A percentile compares a stretch with the other conserved stretches of the same genome.
phyloP scores from a whole-genome alignment of 1,140 invertebrate genomes.

The Stenopsyche tienmushanensis region DNA sequence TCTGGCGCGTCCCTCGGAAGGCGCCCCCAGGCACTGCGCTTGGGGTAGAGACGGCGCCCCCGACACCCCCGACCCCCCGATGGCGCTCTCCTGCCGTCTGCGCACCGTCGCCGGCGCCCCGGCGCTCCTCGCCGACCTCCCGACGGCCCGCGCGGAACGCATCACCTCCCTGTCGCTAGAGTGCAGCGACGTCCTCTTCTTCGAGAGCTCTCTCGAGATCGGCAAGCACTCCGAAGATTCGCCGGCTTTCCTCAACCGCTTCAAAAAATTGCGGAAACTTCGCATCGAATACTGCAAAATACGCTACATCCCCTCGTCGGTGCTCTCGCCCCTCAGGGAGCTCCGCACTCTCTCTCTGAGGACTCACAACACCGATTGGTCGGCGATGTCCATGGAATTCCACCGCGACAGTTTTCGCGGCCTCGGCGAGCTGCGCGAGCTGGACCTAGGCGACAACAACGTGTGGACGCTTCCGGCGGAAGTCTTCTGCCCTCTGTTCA shows the following conservation, averaged over 20 bases:
- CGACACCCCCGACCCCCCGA: conserved; percentile 52
- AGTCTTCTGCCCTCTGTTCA: conserved; percentile 73
- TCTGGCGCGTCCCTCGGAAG: conserved; percentile 54
- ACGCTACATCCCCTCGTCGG: conserved; percentile 68
- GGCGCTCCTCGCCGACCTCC: conserved; percentile 67
- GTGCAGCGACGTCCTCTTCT: conserved; percentile 78
- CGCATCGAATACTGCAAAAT: conserved; percentile 80
- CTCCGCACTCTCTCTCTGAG: conserved; percentile 69
- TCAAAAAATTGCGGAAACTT: conserved; percentile 70
- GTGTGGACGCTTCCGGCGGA: conserved; percentile 74
- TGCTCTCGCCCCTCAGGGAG: conserved; percentile 66
- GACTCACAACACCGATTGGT: conserved; percentile 81
- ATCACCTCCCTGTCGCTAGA: conserved; percentile 71
- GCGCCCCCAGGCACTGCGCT: conserved; percentile 66
- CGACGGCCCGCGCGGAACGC: conserved; percentile 65
- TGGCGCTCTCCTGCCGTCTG: conserved; percentile 69
- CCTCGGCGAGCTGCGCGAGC: conserved; percentile 64
- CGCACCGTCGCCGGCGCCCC: conserved; percentile 71
- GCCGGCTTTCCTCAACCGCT: conserved; percentile 64
- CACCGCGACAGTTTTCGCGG: conserved; percentile 70
- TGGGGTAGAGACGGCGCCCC: conserved; percentile 60
- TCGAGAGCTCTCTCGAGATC: conserved; percentile 70
- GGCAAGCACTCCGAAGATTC: conserved; percentile 58
- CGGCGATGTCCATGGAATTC: conserved; percentile 74
- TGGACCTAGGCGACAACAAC: conserved; percentile 80